Percentiles rank a stretch among this genome's conserved stretches.
Evolutionary conservation across 2,797 vertebrate genomes (phyloP).

Genomic region (Oreonectes daqikongensis): DNA sequence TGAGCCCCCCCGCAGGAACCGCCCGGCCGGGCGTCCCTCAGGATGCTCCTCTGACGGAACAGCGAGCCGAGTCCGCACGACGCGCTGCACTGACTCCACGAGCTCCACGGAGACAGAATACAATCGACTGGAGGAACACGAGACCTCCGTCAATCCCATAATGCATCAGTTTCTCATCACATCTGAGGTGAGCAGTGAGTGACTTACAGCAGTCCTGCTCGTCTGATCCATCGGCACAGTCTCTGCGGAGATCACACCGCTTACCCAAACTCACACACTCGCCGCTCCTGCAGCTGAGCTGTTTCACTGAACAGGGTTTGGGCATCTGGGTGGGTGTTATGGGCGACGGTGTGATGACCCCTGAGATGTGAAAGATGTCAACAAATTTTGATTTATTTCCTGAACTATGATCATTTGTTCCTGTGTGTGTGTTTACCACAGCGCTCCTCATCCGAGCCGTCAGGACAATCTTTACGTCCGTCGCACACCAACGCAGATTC

Average conservation of each 20-base stretch:
- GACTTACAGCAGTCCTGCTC: conserved; percentile 83
- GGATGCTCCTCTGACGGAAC: conserved; percentile 79
- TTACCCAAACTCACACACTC: conserved; percentile 80
- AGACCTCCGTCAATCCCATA: conserved; percentile 6
- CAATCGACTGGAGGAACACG: conserved; percentile 77
- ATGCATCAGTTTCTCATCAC: neutral
- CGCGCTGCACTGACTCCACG: conserved; percentile 86
- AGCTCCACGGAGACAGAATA: conserved; percentile 79
- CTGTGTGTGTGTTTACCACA: conserved; percentile 75
- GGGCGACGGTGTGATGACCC: conserved; percentile 16
- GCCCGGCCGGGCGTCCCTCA: conserved; percentile 74
- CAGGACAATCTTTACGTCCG: conserved; percentile 77
- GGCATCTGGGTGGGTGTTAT: conserved; percentile 59
- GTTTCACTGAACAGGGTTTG: conserved; percentile 78
- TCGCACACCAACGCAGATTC: conserved; percentile 77
- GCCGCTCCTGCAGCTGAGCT: conserved; percentile 81
- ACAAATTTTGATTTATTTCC: no score
- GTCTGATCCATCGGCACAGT: conserved; percentile 86
- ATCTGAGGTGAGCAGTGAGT: neutral
- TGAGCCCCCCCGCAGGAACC: conserved; percentile 73
- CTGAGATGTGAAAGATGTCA: conserved; percentile 41
- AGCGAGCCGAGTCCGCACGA: conserved; percentile 86
- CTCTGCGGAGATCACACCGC: conserved; percentile 78
- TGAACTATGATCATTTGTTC: neutral
- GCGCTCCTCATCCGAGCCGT: conserved; percentile 80